phyloP scores from a whole-genome alignment of 2,113 vertebrate genomes.

The Notothenia coriiceps region DNA sequence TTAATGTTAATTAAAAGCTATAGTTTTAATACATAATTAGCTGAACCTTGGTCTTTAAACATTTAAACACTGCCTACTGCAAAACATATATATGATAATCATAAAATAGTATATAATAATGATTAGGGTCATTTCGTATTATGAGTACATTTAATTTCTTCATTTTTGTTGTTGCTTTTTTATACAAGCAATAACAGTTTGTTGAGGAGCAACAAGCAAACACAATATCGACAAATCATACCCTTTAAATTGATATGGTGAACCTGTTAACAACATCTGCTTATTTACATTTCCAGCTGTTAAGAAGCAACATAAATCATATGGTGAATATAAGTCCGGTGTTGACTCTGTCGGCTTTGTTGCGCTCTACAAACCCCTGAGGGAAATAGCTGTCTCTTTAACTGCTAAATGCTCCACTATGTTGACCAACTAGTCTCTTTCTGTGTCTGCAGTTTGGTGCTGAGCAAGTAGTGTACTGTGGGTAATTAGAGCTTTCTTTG shows the following conservation, averaged over 20 bases:
- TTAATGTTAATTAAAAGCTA: too few relatives aligned
- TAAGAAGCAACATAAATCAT: neutral
- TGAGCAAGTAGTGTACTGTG: neutral
- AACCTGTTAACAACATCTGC: neutral
- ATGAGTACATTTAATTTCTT: neutral
- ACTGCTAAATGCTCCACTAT: neutral
- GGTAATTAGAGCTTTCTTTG: neutral
- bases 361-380: neutral
- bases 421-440: neutral
- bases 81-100: neutral
- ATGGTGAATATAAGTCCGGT: neutral
- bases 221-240: neutral
- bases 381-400: neutral
- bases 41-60: neutral
- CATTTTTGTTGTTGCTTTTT: neutral
- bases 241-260: neutral
- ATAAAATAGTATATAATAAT: neutral
- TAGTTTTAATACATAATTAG: too few relatives aligned
- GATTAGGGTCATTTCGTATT: neutral
- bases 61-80: neutral
- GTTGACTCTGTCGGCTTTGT: neutral
- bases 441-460: neutral
- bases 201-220: neutral
- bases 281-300: neutral
- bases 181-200: neutral